phyloP scores from a whole-genome alignment of 1,140 invertebrate genomes.

The Drosophila murphyi region DNA sequence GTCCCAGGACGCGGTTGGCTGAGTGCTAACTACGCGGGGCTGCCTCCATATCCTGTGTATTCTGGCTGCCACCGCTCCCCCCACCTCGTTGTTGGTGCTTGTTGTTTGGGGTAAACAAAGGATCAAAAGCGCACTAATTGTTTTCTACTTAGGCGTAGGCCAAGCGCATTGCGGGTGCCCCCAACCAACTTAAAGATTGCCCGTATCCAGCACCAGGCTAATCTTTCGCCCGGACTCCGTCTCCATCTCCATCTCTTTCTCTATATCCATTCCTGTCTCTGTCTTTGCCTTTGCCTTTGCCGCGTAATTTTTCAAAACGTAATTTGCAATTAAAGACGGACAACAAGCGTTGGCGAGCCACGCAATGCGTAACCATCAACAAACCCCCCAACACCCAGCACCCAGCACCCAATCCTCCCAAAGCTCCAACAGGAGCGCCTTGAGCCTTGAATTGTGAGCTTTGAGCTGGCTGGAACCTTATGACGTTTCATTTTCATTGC shows the following conservation, averaged over 20 bases:
- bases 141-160: constrained; percentile 76
- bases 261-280: not conserved
- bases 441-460: constrained; percentile 34
- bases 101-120: constrained; percentile 81
- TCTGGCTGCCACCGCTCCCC: constrained; percentile 30
- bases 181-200: not conserved
- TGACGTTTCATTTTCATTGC: constrained; percentile 53
- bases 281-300: constrained; percentile 20
- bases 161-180: constrained; percentile 13
- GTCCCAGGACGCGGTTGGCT: constrained; percentile 61
- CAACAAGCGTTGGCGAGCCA: constrained; percentile 30
- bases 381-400: not conserved
- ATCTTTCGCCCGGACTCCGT: constrained; percentile 44
- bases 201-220: constrained; percentile 40
- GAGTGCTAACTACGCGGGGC: constrained; percentile 71
- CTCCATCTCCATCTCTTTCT: no score
- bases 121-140: constrained; percentile 84
- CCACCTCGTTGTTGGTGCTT: constrained; percentile 36
- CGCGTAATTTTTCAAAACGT: constrained; percentile 82
- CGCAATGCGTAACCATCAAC: constrained; percentile 35
- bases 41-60: constrained; percentile 35
- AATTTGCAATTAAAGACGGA: constrained; percentile 83
- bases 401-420: constrained; percentile 4
- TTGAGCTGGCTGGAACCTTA: constrained; percentile 39
- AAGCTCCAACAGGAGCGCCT: constrained; percentile 37